Percentiles rank a stretch among this genome's conserved stretches.
phyloP scores from a whole-genome alignment of 2,113 vertebrate species.

The Tangachromis dhanisi region DNA sequence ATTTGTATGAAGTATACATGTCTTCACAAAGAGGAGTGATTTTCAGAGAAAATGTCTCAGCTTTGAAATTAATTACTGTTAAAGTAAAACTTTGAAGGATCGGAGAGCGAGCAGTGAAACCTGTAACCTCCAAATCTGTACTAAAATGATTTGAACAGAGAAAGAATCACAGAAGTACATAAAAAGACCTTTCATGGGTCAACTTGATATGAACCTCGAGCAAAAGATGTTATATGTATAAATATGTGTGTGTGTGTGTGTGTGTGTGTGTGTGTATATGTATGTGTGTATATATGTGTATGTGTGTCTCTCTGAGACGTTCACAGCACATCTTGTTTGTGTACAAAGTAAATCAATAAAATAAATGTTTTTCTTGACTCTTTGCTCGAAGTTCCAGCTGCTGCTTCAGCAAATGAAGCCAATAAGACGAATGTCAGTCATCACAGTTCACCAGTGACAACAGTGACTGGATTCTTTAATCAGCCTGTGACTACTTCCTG shows the following conservation, averaged over 20 bases:
- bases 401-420: background rate
- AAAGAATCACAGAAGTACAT: background rate
- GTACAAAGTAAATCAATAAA: background rate
- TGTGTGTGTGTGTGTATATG: accelerated
- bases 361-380: background rate
- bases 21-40: background rate
- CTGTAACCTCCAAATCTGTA: background rate
- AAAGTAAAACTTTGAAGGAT: background rate
- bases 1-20: background rate
- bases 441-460: background rate
- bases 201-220: background rate
- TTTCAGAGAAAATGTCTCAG: background rate
- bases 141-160: accelerated
- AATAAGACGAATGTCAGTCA: background rate
- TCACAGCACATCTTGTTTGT: background rate
- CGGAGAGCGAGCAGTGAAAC: background rate
- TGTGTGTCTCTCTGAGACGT: background rate
- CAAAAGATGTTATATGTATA: background rate
- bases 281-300: accelerated
- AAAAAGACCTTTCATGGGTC: background rate
- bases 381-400: background rate
- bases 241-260: accelerated
- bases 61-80: background rate
- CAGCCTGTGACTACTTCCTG: background rate
- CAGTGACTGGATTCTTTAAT: background rate